Base-by-base conservation (phyloP, 2,888 invertebrate species). In the Hydropsyche betteni region DNA sequence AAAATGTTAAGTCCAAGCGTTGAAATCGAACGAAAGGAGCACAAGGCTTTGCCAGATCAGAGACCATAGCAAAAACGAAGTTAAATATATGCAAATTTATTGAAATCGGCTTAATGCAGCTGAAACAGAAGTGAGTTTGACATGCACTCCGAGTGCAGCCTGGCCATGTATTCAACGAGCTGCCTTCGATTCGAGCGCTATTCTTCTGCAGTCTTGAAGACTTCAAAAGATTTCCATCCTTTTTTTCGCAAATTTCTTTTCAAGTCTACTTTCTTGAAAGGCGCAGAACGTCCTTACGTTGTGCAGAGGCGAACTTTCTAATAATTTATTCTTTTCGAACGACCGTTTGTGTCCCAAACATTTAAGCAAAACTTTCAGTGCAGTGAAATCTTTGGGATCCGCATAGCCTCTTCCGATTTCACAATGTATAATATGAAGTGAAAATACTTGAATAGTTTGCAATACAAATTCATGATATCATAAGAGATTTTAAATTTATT, bases 11-110 rank as follows among this genome's bases (percentile, higher is more conserved):
- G 53, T 24, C 24, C 61, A 10, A 3, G 10, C 10, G 16, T 61
- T 7, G 16, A 55, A 61, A 4, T 24, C 6, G 61, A 16, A 24
- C 2, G 24, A 24, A 24, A 24, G 24, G 24, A 2, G 24, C 24
- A 24, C 1, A 24, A 24, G 33, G 61, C 61, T 61, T 61, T 61
- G 36, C 36, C 64, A 34, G 64, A 12, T 36, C 36, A 34, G 8
- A 12, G 64, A 14, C 8, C 16, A 24, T 69, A 16, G 10, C 16
- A 14, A 51, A 64, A 69, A 24, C 69, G 50, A 44, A 12, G 53
- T 34, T 70, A 70, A 70, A 70, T 53, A 53, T 70, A 70, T 70
- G 70, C 74, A 64, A 74, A 68, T 74, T 74, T 74, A 74, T 74
- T 74, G 64, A 74, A 74, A 74, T 74, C 52, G 12, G 50, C 68